phyloP scores from a whole-genome alignment of 1,140 invertebrate species.

The Steinernema khuongi region DNA sequence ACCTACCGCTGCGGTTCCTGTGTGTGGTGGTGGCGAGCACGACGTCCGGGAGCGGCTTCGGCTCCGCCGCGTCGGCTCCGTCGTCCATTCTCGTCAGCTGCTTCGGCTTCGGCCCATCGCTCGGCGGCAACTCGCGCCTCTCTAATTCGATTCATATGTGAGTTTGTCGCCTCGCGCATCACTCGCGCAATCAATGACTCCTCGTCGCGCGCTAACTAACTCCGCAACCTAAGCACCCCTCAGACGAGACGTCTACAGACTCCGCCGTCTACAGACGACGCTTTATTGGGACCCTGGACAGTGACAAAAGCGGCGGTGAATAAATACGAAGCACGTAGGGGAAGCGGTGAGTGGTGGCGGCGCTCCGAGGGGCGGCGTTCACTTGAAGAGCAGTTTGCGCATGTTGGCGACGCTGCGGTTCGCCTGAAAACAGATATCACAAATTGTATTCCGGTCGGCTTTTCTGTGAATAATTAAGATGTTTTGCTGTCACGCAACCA shows the following conservation, averaged over 20 bases:
- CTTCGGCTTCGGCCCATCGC: neutral
- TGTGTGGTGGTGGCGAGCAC: too few species aligned
- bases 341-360: neutral
- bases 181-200: conserved; percentile 11
- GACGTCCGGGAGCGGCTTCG: too few species aligned
- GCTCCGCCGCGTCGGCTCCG: too few species aligned
- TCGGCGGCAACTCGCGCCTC: too few species aligned
- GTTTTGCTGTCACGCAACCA: neutral
- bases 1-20: too few species aligned
- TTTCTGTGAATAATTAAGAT: neutral
- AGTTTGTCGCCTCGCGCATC: conserved; percentile 15
- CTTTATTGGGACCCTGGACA: too few species aligned
- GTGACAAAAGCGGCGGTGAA: too few species aligned
- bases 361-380: neutral
- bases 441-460: neutral
- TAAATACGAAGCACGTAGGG: neutral
- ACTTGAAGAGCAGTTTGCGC: conserved; percentile 53
- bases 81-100: neutral
- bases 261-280: neutral
- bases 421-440: conserved; percentile 15
- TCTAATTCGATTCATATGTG: conserved; percentile 11
- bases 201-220: neutral
- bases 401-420: conserved; percentile 45
- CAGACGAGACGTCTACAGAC: too few species aligned
- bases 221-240: neutral